Conservation (phyloP, 2,113 vertebrate species). For the Fulica atra region DNA sequence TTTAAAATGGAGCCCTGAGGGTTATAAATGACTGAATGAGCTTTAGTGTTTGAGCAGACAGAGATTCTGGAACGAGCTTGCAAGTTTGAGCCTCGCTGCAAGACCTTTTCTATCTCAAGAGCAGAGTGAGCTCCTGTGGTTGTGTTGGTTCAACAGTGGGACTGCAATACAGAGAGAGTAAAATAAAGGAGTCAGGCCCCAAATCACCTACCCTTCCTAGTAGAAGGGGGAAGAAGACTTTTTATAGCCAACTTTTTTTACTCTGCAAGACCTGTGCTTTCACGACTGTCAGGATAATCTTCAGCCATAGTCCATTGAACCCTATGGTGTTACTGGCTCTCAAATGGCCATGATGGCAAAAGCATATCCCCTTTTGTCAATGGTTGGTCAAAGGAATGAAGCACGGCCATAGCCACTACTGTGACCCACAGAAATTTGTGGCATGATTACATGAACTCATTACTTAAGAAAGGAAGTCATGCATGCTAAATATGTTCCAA, state of each 20-base stretch:
- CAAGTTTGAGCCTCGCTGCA: background rate
- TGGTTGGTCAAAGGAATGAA: background rate
- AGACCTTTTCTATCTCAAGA: background rate
- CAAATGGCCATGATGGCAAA: background rate
- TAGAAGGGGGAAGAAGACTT: background rate
- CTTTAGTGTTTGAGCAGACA: slow-evolving; percentile 26
- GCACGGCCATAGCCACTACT: background rate
- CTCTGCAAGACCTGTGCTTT: background rate
- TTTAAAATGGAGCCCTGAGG: slow-evolving; percentile 36
- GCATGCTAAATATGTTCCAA: slow-evolving; percentile 64
- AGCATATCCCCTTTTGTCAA: background rate
- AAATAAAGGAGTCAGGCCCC: background rate
- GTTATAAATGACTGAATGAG: slow-evolving; percentile 26
- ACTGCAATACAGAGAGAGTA: background rate
- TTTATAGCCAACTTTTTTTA: background rate
- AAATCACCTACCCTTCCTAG: background rate
- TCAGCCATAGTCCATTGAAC: background rate
- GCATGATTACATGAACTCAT: slow-evolving; percentile 48
- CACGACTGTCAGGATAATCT: background rate
- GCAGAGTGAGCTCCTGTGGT: background rate
- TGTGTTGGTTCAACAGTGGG: background rate
- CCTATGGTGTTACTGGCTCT: background rate
- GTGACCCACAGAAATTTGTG: slow-evolving; percentile 35
- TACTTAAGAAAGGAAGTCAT: slow-evolving; percentile 65
- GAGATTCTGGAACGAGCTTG: background rate